phyloP scores from a whole-genome alignment of 2,113 vertebrate genomes.

The Prolemur simus region DNA sequence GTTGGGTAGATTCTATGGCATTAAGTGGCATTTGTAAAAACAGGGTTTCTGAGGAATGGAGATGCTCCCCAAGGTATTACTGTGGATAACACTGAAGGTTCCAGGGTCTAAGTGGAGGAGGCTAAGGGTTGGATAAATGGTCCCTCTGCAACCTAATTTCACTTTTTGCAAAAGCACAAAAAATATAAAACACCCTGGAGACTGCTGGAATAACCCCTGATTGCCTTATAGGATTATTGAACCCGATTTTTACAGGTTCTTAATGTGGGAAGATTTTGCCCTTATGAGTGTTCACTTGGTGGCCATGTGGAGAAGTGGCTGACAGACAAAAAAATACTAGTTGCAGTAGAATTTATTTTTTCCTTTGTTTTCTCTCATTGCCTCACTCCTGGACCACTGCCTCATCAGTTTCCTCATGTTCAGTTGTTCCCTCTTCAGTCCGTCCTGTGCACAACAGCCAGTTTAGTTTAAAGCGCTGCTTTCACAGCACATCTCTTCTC shows the following conservation, averaged over 20 bases:
- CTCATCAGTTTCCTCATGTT: neutral
- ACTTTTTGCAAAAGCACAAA: conserved; percentile 30
- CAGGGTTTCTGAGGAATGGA: neutral
- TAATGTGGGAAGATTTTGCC: neutral
- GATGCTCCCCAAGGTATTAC: neutral
- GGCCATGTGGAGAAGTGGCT: neutral
- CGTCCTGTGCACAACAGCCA: neutral
- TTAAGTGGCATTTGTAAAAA: neutral
- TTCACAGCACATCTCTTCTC: neutral
- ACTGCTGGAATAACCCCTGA: neutral
- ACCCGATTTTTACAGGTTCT: neutral
- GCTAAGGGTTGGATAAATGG: neutral
- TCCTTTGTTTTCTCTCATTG: neutral
- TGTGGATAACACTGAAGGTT: neutral
- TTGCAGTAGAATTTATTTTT: neutral
- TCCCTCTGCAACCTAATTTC: neutral
- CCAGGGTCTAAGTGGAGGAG: neutral
- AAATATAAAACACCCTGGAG: neutral
- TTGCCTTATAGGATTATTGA: neutral
- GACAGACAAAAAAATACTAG: neutral
- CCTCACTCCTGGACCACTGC: neutral
- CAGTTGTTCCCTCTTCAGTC: neutral
- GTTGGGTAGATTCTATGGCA: neutral
- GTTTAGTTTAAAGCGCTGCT: neutral
- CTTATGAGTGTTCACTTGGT: neutral